phyloP scores from a whole-genome alignment of 2,113 vertebrate genomes.

The Progne subis region DNA sequence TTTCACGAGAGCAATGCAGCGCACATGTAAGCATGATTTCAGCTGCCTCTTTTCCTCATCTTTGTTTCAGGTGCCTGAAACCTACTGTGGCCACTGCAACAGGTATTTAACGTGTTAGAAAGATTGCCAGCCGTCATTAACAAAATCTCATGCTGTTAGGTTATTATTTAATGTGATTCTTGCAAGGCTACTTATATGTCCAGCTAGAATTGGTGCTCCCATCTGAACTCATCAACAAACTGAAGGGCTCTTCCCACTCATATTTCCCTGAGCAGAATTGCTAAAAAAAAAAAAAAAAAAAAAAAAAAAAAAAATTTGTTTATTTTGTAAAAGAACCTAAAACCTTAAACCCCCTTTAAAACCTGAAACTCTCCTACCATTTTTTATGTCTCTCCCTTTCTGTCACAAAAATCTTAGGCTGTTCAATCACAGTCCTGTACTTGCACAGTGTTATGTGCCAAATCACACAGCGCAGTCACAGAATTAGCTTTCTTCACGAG shows the following conservation, averaged over 20 bases:
- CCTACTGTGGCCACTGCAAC: not conserved
- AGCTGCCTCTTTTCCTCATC: not conserved
- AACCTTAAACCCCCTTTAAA: not conserved
- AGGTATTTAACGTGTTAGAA: not conserved
- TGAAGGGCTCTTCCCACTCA: not conserved
- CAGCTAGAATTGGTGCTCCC: not conserved
- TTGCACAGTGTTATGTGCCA: not conserved
- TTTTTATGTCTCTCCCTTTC: not conserved
- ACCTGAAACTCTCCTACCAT: not conserved
- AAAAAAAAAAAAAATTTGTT: too few species aligned
- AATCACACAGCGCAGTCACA: not conserved
- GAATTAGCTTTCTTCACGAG: not conserved
- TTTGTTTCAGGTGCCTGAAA: conserved; percentile 1
- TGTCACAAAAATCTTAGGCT: conserved; percentile 5
- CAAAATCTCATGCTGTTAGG: not conserved
- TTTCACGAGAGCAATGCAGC: not conserved
- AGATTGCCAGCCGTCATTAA: not conserved
- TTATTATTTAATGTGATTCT: not conserved
- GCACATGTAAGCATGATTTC: not conserved
- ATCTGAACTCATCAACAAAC: not conserved
- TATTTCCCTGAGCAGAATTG: not conserved
- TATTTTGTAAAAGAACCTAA: not conserved
- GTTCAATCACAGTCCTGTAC: conserved; percentile 13
- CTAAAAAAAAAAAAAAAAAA: not conserved
- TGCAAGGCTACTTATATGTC: not conserved